These are phyloP conservation scores for Mus minutoides DNA, from an alignment of 2,797 vertebrate genomes.

Conservation along the genomic window DNA sequence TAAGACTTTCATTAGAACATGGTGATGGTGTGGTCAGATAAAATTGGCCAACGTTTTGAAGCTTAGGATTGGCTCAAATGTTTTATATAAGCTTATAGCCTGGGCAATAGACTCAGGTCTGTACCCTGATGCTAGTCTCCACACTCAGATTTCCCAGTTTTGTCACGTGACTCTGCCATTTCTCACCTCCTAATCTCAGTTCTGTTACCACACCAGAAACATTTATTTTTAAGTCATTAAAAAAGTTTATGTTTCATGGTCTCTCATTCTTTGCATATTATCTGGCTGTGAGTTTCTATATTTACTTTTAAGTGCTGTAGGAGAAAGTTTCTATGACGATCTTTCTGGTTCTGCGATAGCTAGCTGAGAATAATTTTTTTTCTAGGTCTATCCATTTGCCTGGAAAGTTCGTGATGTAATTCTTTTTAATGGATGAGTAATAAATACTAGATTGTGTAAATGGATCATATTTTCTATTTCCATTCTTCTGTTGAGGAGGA, in stretches of 20 bases:
- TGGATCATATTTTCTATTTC: not conserved
- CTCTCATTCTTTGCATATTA: not conserved
- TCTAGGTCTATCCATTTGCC: not conserved
- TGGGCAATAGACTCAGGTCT: no score
- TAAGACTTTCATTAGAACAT: no score
- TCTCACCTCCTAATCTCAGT: no score
- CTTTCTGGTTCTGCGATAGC: not conserved
- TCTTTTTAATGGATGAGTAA: no score
- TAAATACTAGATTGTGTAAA: not conserved
- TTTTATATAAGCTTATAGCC: no score
- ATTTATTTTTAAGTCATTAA: not conserved
- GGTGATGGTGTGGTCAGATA: no score
- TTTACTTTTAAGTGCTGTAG: not conserved
- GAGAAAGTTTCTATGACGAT: not conserved
- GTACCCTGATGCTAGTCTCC: no score
- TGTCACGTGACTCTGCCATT: no score
- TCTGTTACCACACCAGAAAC: not conserved
- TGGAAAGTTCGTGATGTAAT: not conserved
- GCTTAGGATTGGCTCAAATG: no score
- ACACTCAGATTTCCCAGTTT: no score
- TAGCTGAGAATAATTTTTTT: not conserved
- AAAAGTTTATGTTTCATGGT: not conserved
- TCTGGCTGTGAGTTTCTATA: not conserved
- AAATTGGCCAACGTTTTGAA: no score
- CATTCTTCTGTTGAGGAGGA: not conserved